phyloP scores from a whole-genome alignment of 2,888 invertebrate genomes.

The Oithona nana region DNA sequence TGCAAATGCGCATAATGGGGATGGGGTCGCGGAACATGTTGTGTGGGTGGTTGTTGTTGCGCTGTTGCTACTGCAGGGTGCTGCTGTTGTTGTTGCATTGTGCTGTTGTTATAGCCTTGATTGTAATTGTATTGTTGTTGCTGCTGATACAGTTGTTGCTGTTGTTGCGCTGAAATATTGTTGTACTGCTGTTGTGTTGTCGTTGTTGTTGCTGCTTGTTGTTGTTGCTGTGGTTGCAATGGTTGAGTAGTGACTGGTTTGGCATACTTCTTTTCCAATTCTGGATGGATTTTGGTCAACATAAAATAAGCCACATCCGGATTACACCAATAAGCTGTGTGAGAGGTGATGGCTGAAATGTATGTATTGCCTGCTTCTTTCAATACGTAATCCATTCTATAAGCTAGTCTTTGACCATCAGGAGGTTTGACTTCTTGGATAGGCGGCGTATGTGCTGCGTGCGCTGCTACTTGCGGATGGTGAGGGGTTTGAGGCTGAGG shows the following conservation, averaged over 20 bases:
- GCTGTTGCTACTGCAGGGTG: too few species aligned
- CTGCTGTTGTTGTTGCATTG: too few species aligned
- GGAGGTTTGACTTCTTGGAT: slow-evolving; percentile 14
- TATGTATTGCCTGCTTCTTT: slow-evolving; percentile 38
- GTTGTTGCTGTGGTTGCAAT: neutral
- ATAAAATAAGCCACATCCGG: slow-evolving; percentile 43
- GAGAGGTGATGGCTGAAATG: slow-evolving; percentile 39
- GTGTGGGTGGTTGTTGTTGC: too few species aligned
- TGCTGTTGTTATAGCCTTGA: too few species aligned
- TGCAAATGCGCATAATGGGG: too few species aligned
- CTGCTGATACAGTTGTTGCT: too few species aligned
- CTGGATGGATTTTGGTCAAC: slow-evolving; percentile 34
- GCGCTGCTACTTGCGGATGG: neutral
- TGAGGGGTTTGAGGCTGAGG: neutral
- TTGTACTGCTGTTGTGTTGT: too few species aligned
- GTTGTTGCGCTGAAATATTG: too few species aligned
- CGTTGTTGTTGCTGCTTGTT: too few species aligned
- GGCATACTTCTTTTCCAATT: slow-evolving; percentile 26
- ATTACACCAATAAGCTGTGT: slow-evolving; percentile 44
- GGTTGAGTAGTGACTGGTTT: neutral
- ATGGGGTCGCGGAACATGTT: too few species aligned
- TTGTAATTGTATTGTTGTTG: too few species aligned
- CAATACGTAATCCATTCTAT: slow-evolving; percentile 38
- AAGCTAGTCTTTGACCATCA: slow-evolving; percentile 15
- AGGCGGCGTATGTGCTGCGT: neutral